Conservation (phyloP, 2,888 invertebrate genomes). For the Bembecia ichneumoniformis region DNA sequence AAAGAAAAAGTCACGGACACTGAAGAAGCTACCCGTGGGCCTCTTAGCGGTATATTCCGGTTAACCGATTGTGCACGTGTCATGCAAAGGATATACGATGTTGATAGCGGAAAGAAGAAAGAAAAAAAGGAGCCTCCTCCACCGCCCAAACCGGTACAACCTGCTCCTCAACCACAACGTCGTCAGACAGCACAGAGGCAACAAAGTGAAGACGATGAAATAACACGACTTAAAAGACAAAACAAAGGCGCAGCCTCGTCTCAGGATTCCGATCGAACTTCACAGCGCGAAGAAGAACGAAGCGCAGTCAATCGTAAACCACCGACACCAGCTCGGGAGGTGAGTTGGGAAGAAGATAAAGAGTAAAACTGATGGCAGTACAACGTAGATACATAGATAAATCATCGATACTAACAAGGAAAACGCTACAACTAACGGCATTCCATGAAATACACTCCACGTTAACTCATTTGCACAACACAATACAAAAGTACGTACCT, state of each 20-base stretch:
- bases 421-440: slow-evolving; percentile 59
- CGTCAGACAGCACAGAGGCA: slow-evolving; percentile 80
- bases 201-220: slow-evolving; percentile 92
- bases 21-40: slow-evolving; percentile 89
- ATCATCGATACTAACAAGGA: slow-evolving; percentile 68
- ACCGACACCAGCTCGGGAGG: slow-evolving; percentile 82
- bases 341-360: slow-evolving; percentile 77
- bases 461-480: slow-evolving; percentile 49
- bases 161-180: slow-evolving; percentile 67
- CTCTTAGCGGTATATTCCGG: slow-evolving; percentile 90
- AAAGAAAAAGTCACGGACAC: slow-evolving; percentile 86
- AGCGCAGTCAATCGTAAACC: slow-evolving; percentile 74
- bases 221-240: slow-evolving; percentile 87
- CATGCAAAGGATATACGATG: slow-evolving; percentile 89
- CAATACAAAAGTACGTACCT: slow-evolving; percentile 14
- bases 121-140: slow-evolving; percentile 79
- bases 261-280: slow-evolving; percentile 72
- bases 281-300: slow-evolving; percentile 73
- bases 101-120: slow-evolving; percentile 80
- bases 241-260: slow-evolving; percentile 81
- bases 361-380: slow-evolving; percentile 43
- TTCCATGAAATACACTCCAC: slow-evolving; percentile 66
- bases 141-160: slow-evolving; percentile 69
- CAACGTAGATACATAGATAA: slow-evolving; percentile 50
- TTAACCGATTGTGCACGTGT: slow-evolving; percentile 90